Conservation (phyloP, 2,113 vertebrate genomes). For the Brachirus orientalis region DNA sequence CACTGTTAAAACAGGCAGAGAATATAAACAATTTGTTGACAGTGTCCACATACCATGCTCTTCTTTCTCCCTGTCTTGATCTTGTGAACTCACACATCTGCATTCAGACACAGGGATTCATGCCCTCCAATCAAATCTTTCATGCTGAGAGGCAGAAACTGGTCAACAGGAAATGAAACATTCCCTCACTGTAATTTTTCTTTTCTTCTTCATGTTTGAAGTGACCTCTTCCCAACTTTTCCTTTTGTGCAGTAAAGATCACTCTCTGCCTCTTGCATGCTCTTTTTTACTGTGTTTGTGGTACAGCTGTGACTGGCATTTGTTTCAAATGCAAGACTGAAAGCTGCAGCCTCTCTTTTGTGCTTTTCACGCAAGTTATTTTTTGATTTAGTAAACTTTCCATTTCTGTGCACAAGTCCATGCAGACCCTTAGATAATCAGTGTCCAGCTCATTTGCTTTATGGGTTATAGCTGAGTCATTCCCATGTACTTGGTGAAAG, state of each 20-base stretch:
- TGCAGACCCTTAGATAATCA: constrained; percentile 44
- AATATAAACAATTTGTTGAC: constrained; percentile 23
- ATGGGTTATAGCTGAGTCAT: constrained; percentile 70
- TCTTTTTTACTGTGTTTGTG: constrained; percentile 14
- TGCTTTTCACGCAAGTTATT: constrained; percentile 5
- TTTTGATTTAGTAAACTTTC: constrained; percentile 36
- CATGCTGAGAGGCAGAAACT: constrained; percentile 46
- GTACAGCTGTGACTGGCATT: not conserved
- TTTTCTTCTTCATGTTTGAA: constrained; percentile 31
- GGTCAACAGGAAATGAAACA: constrained; percentile 76
- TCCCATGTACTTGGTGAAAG: constrained; percentile 61
- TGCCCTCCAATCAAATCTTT: constrained; percentile 46
- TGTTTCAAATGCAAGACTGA: not conserved
- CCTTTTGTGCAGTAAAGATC: no score
- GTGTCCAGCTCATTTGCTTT: constrained; percentile 65
- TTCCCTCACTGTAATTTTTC: constrained; percentile 29
- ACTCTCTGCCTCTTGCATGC: no score
- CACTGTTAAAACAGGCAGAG: constrained; percentile 14
- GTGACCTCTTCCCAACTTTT: constrained; percentile 64
- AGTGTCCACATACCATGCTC: not conserved
- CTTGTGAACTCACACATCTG: constrained; percentile 11
- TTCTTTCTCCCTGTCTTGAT: not conserved
- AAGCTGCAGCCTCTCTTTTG: constrained; percentile 3
- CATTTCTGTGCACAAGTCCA: constrained; percentile 38
- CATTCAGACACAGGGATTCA: constrained; percentile 7